These are phyloP conservation scores for Gallinago stenura DNA, from an alignment of 2,797 vertebrate species.

Conservation along the genomic window DNA sequence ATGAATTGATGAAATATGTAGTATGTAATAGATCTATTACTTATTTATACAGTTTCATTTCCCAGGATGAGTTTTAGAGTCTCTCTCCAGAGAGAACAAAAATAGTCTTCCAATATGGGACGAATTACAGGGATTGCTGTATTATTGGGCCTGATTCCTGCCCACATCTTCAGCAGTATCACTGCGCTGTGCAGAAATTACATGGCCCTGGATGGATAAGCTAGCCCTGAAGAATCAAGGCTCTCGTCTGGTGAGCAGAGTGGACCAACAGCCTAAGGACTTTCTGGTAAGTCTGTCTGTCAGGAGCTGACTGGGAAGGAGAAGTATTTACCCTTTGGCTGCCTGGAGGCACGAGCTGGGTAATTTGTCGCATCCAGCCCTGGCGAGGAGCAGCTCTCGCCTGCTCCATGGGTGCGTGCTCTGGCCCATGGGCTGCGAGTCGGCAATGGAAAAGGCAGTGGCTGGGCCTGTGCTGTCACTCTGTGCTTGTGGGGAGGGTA, in stretches of 20 bases:
- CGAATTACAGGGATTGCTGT: neutral
- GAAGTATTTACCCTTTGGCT: neutral
- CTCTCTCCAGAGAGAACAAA: neutral
- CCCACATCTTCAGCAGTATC: neutral
- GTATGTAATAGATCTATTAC: neutral
- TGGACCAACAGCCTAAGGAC: neutral
- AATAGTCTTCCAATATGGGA: neutral
- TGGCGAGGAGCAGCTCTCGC: neutral
- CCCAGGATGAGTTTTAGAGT: neutral
- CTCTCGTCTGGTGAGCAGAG: rapidly evolving
- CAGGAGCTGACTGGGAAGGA: neutral
- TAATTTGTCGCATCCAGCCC: neutral
- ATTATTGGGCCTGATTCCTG: neutral
- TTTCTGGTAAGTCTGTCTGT: neutral
- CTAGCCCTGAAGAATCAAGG: neutral
- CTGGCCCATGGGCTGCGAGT: rapidly evolving
- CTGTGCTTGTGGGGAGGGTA: neutral
- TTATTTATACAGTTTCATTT: neutral
- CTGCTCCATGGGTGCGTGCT: rapidly evolving
- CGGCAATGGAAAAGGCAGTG: neutral
- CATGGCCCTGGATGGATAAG: neutral
- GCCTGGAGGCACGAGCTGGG: neutral
- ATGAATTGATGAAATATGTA: neutral
- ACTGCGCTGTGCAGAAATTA: neutral
- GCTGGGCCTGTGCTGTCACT: neutral